These are phyloP conservation scores for Bradypus variegatus DNA, from an alignment of 2,797 vertebrate genomes.

Conservation along the genomic window DNA sequence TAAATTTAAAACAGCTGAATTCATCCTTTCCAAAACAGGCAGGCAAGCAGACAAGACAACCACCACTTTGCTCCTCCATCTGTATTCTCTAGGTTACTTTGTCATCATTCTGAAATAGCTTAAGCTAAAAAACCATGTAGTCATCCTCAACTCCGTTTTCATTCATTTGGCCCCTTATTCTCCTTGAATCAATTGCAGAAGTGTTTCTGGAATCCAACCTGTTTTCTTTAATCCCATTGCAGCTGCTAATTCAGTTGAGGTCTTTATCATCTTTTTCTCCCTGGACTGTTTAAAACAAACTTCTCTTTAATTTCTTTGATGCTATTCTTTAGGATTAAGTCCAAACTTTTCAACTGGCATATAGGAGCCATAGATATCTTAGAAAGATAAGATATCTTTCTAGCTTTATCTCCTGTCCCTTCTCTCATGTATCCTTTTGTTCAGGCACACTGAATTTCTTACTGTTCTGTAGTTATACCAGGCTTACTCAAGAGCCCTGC, in stretches of 20 bases:
- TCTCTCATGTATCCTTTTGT: background rate
- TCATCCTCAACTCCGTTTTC: background rate
- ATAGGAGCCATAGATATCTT: background rate
- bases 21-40: background rate
- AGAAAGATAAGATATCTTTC: background rate
- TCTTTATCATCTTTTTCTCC: background rate
- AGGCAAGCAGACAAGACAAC: background rate
- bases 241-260: background rate
- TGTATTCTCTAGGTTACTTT: background rate
- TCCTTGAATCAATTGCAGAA: background rate
- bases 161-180: background rate
- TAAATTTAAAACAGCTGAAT: background rate
- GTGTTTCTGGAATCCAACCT: background rate
- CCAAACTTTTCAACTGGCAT: background rate
- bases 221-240: background rate
- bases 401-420: background rate
- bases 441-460: background rate
- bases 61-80: background rate
- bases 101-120: background rate
- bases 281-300: background rate
- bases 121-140: background rate
- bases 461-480: background rate
- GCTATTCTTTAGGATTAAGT: background rate
- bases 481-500: background rate
- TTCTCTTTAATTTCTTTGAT: background rate